Base-by-base conservation (phyloP, 2,888 invertebrate genomes). In the Monochamus alternatus region DNA sequence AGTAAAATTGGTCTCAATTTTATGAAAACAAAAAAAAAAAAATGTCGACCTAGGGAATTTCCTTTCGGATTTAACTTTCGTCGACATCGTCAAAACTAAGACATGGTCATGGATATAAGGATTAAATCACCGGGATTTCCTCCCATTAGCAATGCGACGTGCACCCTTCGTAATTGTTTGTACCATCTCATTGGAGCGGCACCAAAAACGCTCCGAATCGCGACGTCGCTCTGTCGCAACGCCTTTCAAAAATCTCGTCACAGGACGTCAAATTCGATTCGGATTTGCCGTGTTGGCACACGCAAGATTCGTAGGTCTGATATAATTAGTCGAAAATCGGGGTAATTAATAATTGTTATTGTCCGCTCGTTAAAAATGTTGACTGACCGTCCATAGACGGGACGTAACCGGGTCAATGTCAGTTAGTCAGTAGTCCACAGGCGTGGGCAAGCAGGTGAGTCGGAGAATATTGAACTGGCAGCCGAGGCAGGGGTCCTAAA, bases 401-500 rank as follows among this genome's bases (percentile, higher is more conserved):
- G 62, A 71, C 70, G 31, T 60, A 77, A 75, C 66, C 58, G 68
- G 77, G 77, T 77, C 77, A 77, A 77, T 77, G 77, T 77, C 77
- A 70, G 66, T 66, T 55, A 66, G 66, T 68, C 64, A 60, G 59
- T 67, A 74, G 72, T 71, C n/a, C 67, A 38, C n/a, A 1, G 10
- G 67, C 30, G 67, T 38, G 58, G 67, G 58, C 31, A 55, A 3
- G 55, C 22, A 22, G 7, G 55, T 55, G 55, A 55, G 55, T 12
- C n/a, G 55, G 55, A 55, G 55, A 55, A 55, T 55, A 7, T 12
- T n/a, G 55, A 55, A 14, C n/a, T 22, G 55, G 55, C 1, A 38
- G 38, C 2, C 55, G n/a, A 55, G 14, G 14, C 55, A 60, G 60
- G 8, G 60, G 31, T 60, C 10, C 60, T 32, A 60, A 60, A 60